These are phyloP conservation scores for Merops nubicus DNA, from an alignment of 2,113 vertebrate species.

Conservation along the genomic window DNA sequence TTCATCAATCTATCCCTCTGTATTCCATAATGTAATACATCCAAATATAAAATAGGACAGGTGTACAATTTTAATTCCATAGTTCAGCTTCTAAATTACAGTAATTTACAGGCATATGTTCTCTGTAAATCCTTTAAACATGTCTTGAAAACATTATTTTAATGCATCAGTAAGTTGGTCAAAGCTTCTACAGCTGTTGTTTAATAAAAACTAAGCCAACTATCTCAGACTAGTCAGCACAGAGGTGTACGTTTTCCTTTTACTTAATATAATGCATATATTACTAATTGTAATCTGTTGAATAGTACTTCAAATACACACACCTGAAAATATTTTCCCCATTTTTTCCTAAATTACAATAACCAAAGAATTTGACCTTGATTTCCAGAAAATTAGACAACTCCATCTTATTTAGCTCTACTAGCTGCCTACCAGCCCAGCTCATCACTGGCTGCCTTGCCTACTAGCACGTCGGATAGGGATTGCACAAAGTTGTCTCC, in stretches of 20 bases:
- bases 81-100: slow-evolving; percentile 42
- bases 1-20: slow-evolving; percentile 24
- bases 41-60: slow-evolving; percentile 47
- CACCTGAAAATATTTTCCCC: slow-evolving; percentile 11
- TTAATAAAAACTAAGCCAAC: slow-evolving; percentile 29
- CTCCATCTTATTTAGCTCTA: not conserved
- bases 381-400: slow-evolving; percentile 11
- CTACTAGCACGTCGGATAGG: not conserved
- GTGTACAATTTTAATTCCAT: slow-evolving; percentile 46
- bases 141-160: slow-evolving; percentile 39
- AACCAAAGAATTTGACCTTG: slow-evolving; percentile 3
- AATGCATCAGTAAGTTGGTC: slow-evolving; percentile 1
- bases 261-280: slow-evolving; percentile 8
- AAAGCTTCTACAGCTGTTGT: slow-evolving; percentile 49
- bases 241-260: slow-evolving; percentile 23
- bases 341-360: not conserved
- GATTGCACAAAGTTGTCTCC: not conserved
- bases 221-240: slow-evolving; percentile 36
- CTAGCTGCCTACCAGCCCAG: not conserved
- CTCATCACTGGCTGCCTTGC: not conserved
- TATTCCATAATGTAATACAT: slow-evolving; percentile 15
- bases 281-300: slow-evolving; percentile 19
- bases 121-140: slow-evolving; percentile 38
- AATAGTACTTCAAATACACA: slow-evolving; percentile 23
- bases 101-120: slow-evolving; percentile 46